These are phyloP conservation scores for human DNA, from an alignment of 2,113 vertebrate genomes.

Conservation along the genomic window GRCh38 chr3:34695001-34695500, in stretches of 20 bases:
- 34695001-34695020: neutral
- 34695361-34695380: neutral
- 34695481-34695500: neutral
- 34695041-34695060: neutral
- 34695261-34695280: neutral
- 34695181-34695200: neutral
- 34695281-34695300: neutral
- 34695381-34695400: neutral
- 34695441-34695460: neutral
- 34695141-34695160: neutral
- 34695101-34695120: neutral
- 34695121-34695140: neutral
- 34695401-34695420: neutral
- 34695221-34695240: neutral
- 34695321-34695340: neutral
- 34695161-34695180: conserved; percentile 13
- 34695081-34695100: neutral
- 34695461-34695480: neutral
- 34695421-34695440: neutral
- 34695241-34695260: neutral
- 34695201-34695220: neutral
- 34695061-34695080: neutral
- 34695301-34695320: neutral
- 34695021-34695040: neutral
- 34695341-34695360: neutral